Conservation (phyloP, 2,888 invertebrate genomes). For the Microctonus brassicae region DNA sequence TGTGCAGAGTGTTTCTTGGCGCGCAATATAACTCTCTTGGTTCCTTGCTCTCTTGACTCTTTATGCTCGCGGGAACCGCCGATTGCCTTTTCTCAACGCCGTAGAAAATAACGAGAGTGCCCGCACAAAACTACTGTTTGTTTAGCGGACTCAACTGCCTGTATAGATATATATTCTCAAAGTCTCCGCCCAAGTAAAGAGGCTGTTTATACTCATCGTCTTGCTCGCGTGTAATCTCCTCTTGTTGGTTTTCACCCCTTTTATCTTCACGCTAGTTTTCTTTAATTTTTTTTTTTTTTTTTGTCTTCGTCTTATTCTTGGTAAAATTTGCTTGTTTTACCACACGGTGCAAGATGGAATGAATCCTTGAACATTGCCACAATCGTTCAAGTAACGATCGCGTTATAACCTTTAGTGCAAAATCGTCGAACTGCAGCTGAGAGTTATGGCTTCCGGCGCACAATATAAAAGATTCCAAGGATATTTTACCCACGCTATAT, state of each 20-base stretch:
- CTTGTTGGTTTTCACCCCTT: slow-evolving; percentile 37
- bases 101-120: slow-evolving; percentile 44
- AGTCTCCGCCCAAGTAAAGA: slow-evolving; percentile 58
- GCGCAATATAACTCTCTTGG: slow-evolving; percentile 12
- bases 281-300: background rate
- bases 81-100: slow-evolving; percentile 47
- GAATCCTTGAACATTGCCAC: background rate
- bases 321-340: background rate
- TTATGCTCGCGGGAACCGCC: slow-evolving; percentile 40
- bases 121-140: slow-evolving; percentile 64
- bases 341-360: background rate
- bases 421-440: slow-evolving; percentile 26
- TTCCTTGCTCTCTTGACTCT: slow-evolving; percentile 25
- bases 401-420: slow-evolving; percentile 23
- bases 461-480: slow-evolving; percentile 21
- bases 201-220: slow-evolving; percentile 42
- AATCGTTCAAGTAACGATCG: background rate
- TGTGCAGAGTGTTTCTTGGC: background rate
- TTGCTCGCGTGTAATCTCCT: slow-evolving; percentile 20
- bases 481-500: slow-evolving; percentile 36
- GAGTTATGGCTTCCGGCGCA: slow-evolving; percentile 37
- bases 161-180: slow-evolving; percentile 47
- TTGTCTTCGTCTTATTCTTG: background rate
- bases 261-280: slow-evolving; percentile 29
- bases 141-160: slow-evolving; percentile 55